These are phyloP conservation scores for Etheostoma perlongum DNA, from an alignment of 2,797 vertebrate genomes.

Conservation along the genomic window DNA sequence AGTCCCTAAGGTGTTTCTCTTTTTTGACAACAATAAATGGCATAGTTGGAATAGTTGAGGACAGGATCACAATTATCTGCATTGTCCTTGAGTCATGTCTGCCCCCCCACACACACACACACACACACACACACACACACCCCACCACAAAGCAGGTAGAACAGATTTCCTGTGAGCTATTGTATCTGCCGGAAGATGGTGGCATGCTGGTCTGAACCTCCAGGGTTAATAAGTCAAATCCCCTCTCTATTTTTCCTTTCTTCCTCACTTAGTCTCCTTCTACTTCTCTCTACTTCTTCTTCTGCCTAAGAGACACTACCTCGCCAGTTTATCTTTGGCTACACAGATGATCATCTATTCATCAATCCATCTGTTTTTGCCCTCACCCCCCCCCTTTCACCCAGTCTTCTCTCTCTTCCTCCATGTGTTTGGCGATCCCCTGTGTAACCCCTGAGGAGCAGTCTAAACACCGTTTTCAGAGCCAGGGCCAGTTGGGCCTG, in stretches of 20 bases:
- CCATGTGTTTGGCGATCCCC: constrained; percentile 59
- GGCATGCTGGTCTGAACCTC: constrained; percentile 74
- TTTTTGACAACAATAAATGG: constrained; percentile 79
- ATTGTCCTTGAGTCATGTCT: constrained; percentile 78
- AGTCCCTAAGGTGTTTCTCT: constrained; percentile 74
- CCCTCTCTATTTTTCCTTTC: constrained; percentile 29
- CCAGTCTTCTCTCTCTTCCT: constrained; percentile 38
- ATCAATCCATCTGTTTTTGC: constrained; percentile 57
- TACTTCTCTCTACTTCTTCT: constrained; percentile 19
- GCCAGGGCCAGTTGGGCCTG: constrained; percentile 58
- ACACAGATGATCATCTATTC: constrained; percentile 23
- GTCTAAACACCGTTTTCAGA: constrained; percentile 65
- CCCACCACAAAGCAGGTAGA: constrained; percentile 72
- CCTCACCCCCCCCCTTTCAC: constrained; percentile 27
- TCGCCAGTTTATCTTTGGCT: constrained; percentile 22
- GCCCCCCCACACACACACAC: constrained; percentile 25
- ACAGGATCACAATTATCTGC: constrained; percentile 74
- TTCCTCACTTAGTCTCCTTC: constrained; percentile 36
- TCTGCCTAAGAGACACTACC: constrained; percentile 4
- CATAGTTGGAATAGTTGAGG: constrained; percentile 84
- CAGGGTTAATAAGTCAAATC: constrained; percentile 50
- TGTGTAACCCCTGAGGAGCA: constrained; percentile 53
- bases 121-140: constrained; percentile 14
- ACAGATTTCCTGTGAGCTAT: constrained; percentile 84
- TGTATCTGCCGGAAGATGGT: constrained; percentile 80